Conservation (phyloP, 2,797 vertebrate species). For the Myotis pilosus region DNA sequence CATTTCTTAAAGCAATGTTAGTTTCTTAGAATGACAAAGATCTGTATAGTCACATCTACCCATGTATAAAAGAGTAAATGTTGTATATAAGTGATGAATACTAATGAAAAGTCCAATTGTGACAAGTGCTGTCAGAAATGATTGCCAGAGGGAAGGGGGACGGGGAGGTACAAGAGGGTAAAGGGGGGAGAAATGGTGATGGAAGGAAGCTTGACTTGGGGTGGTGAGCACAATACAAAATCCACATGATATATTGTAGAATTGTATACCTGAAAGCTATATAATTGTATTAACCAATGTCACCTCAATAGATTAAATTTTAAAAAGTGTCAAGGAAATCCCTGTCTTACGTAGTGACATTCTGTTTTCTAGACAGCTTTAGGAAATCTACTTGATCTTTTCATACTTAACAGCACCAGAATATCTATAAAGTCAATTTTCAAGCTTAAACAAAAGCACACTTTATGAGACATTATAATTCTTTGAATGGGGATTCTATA, state of each 20-base stretch:
- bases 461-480: background rate
- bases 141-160: background rate
- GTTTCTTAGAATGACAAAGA: background rate
- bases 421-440: background rate
- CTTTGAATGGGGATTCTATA: background rate
- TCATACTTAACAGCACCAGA: background rate
- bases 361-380: background rate
- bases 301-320: background rate
- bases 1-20: background rate
- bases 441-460: background rate
- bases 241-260: background rate
- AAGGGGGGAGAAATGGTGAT: background rate
- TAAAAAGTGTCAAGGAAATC: background rate
- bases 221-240: background rate
- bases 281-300: background rate
- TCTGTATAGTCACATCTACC: background rate
- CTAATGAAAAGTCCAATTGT: background rate
- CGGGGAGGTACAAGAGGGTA: background rate
- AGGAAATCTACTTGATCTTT: background rate
- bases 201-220: background rate
- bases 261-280: background rate
- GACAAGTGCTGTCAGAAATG: background rate
- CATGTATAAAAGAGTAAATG: background rate
- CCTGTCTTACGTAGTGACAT: background rate
- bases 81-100: background rate